Base-by-base conservation (phyloP, 2,797 vertebrate genomes). In the Ptychobarbus kaznakovi region DNA sequence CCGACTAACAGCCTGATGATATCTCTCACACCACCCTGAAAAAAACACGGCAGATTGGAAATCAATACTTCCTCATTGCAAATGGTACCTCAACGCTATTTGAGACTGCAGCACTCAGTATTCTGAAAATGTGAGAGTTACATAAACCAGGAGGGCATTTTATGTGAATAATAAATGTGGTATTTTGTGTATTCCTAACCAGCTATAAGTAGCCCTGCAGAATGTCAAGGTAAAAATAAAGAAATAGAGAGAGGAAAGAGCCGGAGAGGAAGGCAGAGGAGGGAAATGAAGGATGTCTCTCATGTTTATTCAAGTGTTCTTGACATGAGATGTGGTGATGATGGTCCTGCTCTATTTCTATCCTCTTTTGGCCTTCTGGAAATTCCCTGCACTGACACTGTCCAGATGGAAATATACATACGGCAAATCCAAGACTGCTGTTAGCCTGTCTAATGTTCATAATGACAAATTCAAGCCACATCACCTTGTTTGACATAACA, bases 251-350 rank as follows among this genome's bases (percentile, higher is more conserved):
- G 76, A 74, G 63, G n/a, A 66, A 72, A 53, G 61, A 77, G 77
- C 22, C 61, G 51, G 83, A 83, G 82, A 35, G 44, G 25, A 79
- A 73, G 40, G 42, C 51, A 82, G 74, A 42, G 88, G 83, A 83
- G 56, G 66, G 61, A 84, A 84, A 82, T 74, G 72, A 90, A 89
- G 84, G 84, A 83, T 83, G 84, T 87, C 78, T 86, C 74, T 90
- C 78, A 89, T 91, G 88, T 91, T 90, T 91, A 90, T 91, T 90
- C 84, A 91, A 89, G 86, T 88, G 88, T 87, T 86, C 65, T 77
- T 72, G 49, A 61, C 70, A 25, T 63, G 83, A 68, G 76, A 74
- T 61, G 73, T 75, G 80, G 63, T 74, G 70, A 20, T 84, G 80
- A 80, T 81, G 70, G 80, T 84, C 82, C 87, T 80, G 56, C 77